These are phyloP conservation scores for Trematomus loennbergii DNA, from an alignment of 2,113 vertebrate species.

Conservation along the genomic window DNA sequence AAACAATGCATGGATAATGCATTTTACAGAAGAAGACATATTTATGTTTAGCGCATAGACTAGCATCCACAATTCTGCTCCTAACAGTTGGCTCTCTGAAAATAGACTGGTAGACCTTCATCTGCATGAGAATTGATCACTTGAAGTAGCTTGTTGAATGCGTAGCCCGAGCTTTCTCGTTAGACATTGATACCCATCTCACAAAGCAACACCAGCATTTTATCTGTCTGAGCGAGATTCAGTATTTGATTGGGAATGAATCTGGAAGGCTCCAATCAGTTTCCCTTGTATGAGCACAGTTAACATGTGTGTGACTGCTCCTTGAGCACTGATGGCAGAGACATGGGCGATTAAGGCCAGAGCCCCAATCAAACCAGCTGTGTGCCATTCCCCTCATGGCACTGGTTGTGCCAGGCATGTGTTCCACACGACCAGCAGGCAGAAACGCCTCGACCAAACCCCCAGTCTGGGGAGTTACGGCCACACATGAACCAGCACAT, in stretches of 20 bases:
- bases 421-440: conserved; percentile 63
- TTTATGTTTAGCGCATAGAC: conserved; percentile 44
- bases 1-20: conserved; percentile 58
- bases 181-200: conserved; percentile 55
- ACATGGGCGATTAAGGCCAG: conserved; percentile 67
- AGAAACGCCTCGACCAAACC: conserved; percentile 51
- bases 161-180: conserved; percentile 45
- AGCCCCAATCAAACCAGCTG: conserved; percentile 80
- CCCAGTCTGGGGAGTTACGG: conserved; percentile 60
- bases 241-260: conserved; percentile 76
- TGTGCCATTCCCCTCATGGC: conserved; percentile 62
- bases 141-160: conserved; percentile 49
- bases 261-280: conserved; percentile 77
- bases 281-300: conserved; percentile 73
- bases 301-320: conserved; percentile 74
- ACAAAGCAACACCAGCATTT: conserved; percentile 54
- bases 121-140: conserved; percentile 32
- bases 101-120: conserved; percentile 44
- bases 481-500: conserved; percentile 75
- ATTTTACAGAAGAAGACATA: conserved; percentile 51
- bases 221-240: conserved; percentile 65
- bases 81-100: conserved; percentile 54
- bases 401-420: conserved; percentile 70
- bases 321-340: conserved; percentile 77
- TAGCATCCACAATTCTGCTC: conserved; percentile 18